phyloP scores from a whole-genome alignment of 2,888 invertebrate genomes.

The Luperina nickerlii region DNA sequence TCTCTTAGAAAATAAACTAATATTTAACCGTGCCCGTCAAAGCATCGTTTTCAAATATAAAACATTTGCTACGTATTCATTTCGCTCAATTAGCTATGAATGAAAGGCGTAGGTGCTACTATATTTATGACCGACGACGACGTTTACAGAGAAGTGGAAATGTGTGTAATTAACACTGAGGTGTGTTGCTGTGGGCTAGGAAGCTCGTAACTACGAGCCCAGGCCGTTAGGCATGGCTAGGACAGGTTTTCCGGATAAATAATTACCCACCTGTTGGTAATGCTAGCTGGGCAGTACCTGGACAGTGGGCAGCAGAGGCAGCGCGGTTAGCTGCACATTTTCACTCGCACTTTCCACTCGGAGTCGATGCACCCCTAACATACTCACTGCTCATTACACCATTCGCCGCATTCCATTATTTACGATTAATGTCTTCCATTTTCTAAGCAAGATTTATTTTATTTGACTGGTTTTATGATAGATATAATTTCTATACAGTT shows the following conservation, averaged over 20 bases:
- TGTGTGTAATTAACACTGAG: slow-evolving; percentile 52
- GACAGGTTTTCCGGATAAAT: slow-evolving; percentile 73
- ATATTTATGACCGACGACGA: slow-evolving; percentile 24
- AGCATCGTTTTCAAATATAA: background rate
- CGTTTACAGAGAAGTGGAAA: slow-evolving; percentile 63
- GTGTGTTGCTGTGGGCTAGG: slow-evolving; percentile 37
- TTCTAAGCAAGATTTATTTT: slow-evolving; percentile 25
- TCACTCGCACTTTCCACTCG: slow-evolving; percentile 70
- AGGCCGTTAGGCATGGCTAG: slow-evolving; percentile 24
- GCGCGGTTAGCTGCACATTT: slow-evolving; percentile 66
- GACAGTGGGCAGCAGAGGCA: slow-evolving; percentile 40
- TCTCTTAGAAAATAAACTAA: background rate
- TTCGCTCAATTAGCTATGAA: slow-evolving; percentile 38
- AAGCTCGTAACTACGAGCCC: slow-evolving; percentile 46
- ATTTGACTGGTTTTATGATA: background rate
- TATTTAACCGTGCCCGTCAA: background rate
- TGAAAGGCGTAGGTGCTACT: slow-evolving; percentile 32
- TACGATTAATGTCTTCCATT: slow-evolving; percentile 24
- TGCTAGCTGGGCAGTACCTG: slow-evolving; percentile 44
- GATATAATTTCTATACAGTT: background rate
- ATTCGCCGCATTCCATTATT: slow-evolving; percentile 46
- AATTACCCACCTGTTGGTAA: slow-evolving; percentile 70
- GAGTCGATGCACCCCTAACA: slow-evolving; percentile 62
- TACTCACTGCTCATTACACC: slow-evolving; percentile 46
- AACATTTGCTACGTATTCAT: slow-evolving; percentile 18